These are phyloP conservation scores for Panulirus ornatus DNA, from an alignment of 1,140 invertebrate species.

Conservation along the genomic window DNA sequence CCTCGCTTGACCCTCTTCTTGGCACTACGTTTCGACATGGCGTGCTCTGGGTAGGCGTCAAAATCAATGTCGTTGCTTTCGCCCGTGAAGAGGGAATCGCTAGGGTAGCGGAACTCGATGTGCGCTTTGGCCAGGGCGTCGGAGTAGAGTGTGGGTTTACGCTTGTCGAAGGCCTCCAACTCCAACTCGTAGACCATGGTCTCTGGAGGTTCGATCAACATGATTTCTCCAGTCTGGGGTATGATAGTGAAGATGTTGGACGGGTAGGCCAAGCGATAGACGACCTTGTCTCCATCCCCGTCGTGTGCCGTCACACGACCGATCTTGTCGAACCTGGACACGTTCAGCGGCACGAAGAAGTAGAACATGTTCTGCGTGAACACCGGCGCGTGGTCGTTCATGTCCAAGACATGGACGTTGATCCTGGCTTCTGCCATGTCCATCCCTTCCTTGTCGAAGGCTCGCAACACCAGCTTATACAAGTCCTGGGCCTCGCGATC, in stretches of 20 bases:
- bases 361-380: constrained; percentile 88
- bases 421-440: constrained; percentile 78
- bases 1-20: constrained; percentile 88
- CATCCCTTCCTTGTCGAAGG: constrained; percentile 66
- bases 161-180: constrained; percentile 89
- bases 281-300: constrained; percentile 91
- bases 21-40: constrained; percentile 82
- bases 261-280: constrained; percentile 88
- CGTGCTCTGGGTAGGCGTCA: constrained; percentile 77
- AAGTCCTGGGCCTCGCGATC: constrained; percentile 68
- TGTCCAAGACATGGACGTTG: constrained; percentile 86
- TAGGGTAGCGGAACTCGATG: constrained; percentile 85
- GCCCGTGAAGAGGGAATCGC: constrained; percentile 78
- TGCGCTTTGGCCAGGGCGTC: constrained; percentile 85
- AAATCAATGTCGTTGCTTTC: constrained; percentile 79
- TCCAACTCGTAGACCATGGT: constrained; percentile 79
- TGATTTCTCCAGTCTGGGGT: constrained; percentile 93
- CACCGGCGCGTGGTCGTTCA: constrained; percentile 93
- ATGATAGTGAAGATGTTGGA: constrained; percentile 91
- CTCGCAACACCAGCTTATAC: constrained; percentile 62
- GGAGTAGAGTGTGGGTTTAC: constrained; percentile 85
- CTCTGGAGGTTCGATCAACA: constrained; percentile 83
- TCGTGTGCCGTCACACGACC: constrained; percentile 90
- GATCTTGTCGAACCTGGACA: constrained; percentile 86
- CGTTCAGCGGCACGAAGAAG: constrained; percentile 85